Evolutionary conservation across 2,888 invertebrate genomes (phyloP).

Genomic region (Erebia palarica): DNA sequence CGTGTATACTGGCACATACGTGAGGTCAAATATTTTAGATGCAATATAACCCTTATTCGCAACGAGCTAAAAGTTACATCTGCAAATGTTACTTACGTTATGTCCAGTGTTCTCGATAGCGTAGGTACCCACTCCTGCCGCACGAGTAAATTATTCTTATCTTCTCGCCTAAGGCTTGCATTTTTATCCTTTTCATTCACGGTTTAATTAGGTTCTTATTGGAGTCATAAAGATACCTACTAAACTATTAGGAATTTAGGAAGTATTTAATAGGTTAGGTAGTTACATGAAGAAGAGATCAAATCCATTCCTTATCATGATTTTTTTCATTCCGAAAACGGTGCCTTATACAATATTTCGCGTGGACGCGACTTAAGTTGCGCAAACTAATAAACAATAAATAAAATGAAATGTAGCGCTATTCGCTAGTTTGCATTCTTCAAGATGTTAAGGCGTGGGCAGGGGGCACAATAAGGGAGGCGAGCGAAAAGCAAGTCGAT

Average conservation of each 20-base stretch:
- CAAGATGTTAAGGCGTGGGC: constrained; percentile 32
- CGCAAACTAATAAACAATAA: constrained; percentile 11
- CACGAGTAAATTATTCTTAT: constrained; percentile 40
- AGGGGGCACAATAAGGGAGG: constrained; percentile 22
- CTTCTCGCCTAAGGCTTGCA: constrained; percentile 30
- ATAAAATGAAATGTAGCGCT: constrained; percentile 8
- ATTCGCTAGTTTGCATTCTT: constrained; percentile 20
- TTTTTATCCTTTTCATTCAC: constrained; percentile 28
- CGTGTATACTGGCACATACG: constrained; percentile 40
- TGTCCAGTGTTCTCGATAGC: constrained; percentile 23
- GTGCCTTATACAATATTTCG: background rate
- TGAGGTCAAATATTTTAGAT: constrained; percentile 17
- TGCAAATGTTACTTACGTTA: constrained; percentile 16
- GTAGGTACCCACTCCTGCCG: constrained; percentile 16
- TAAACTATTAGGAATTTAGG: background rate
- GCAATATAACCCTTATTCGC: constrained; percentile 23
- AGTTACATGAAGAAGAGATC: background rate
- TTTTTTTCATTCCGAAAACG: background rate
- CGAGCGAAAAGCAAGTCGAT: constrained; percentile 19
- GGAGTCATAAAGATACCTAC: background rate
- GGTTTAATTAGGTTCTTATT: constrained; percentile 16
- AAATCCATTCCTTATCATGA: background rate
- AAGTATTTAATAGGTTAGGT: background rate
- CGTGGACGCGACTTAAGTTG: background rate
- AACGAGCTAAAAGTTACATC: constrained; percentile 4